Base-by-base conservation (phyloP, 1,140 invertebrate genomes). In the Reticulitermes speratus region DNA sequence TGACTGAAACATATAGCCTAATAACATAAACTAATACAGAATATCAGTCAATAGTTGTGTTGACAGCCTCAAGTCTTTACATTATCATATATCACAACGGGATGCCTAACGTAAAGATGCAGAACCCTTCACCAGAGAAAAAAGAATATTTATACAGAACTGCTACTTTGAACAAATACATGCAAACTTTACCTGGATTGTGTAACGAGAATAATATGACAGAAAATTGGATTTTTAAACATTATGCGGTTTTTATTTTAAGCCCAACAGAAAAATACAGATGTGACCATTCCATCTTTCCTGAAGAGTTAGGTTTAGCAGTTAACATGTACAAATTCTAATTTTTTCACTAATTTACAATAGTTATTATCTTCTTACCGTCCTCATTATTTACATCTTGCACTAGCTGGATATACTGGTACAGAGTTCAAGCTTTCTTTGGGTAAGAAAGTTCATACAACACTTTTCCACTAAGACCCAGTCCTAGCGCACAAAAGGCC, bases 391-490 rank as follows among this genome's bases (percentile, higher is more conserved):
- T 75, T 75, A 75, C 65, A 75, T 75, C 8, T 25, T 8, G n/a
- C n/a, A 75, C 65, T 75, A 75, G 7, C 7, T 75, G n/a, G 19
- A n/a, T 30, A 75, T 75, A 11, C 14, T 30, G 14, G n/a, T 30
- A 75, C 14, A 75, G 65, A 75, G n/a, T 25, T 75, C 65, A 75
- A n/a, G 25, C 25, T 44, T 88, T 89, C 84, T 88, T 87, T 32
- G 92, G 91, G 86, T 91, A 91, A 23, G 90, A 90, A 81, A 91
- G 87, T 14, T 92, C 90, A 87, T 91, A 92, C 75, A 92, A 87
- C 21, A 89, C 85, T 59, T 87, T 75, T 23, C 90, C 82, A 11
- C 87, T 88, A 88, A 91, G 90, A 32, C 89, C 88, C 21, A 92
- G 5, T 3, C 93, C 93, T 83, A 91, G 14, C 14, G 88, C 86